Base-by-base conservation (phyloP, 2,797 vertebrate species). In the Anolis apletophallus region DNA sequence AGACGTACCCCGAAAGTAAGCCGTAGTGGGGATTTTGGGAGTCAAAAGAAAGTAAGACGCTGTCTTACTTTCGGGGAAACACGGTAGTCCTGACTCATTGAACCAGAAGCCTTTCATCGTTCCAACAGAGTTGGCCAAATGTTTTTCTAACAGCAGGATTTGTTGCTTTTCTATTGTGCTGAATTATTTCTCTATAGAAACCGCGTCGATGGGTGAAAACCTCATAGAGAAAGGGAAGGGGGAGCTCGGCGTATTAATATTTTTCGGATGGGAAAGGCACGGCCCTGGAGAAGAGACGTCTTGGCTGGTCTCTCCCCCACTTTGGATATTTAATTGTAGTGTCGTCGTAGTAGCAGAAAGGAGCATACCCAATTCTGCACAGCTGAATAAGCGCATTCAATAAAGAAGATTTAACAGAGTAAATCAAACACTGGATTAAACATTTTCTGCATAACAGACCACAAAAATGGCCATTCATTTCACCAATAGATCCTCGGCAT, bases 401-500 rank as follows among this genome's bases (percentile, higher is more conserved):
- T 96, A 95, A 96, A 93, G 94, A 95, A 96, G 94, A 96, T 96
- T 97, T 96, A 96, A 95, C 95, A 95, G 93, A 96, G 94, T 95
- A 96, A 96, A 96, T 96, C 93, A 97, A 96, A 97, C 92, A 94
- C 89, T 93, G 94, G 93, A 96, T 97, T 97, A 96, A 96, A 96
- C 92, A 96, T 96, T 97, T 96, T 97, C 95, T 96, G 95, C 96
- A 95, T 96, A 97, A 96, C 96, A 94, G 96, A 96, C 96, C 96
- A 96, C 94, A 97, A 97, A n/a, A 97, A 97, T 97, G 93, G 93
- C 92, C 92, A 95, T 96, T 96, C 93, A 96, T 95, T 96, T 96
- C 94, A 93, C 94, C 95, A 95, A 89, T 92, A 91, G 94, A 94
- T 94, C 89, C 79, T 93, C 94, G 89, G 73, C 91, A 92, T 94